Base-by-base conservation (phyloP, 2,113 vertebrate genomes). In the Tachysurus vachellii region DNA sequence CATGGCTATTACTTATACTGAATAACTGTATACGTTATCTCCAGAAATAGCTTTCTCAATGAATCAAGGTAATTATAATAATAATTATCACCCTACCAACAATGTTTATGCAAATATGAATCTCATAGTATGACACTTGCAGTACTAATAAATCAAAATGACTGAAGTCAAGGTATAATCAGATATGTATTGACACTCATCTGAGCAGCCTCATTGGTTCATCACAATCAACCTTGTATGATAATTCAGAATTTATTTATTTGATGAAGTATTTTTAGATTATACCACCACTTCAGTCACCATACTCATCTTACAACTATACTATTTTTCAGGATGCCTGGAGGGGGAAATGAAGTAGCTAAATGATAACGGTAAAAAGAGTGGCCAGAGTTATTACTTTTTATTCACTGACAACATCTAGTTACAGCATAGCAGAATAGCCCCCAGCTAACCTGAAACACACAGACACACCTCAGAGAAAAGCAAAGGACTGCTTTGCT, bases 281-380 rank as follows among this genome's bases (percentile, higher is more conserved):
- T 53, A 28, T 28, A 14, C 26, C 10, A n/a, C 6, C n/a, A 50
- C 44, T 6, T 0, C 44, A 47, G 44, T n/a, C 12, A 5, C 44
- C 0, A 50, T 50, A 76, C 73, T 76, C 10, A 47, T 42, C 14
- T 68, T 42, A 26, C 36, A 73, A 73, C 70, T 42, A 26, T 5
- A 36, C 36, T 75, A 53, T 23, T 77, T 56, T 54, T 2, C 26
- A 28, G 44, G 10, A 79, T 19, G 28, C 26, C 50, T 56, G 16
- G 54, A 62, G 44, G 56, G 70, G 36, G 23, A 88, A 83, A 21
- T 28, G 26, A 64, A 16, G 68, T 47, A 77, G 54, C 59, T 64
- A 66, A 89, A 84, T 81, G 66, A 82, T 61, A 17, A 86, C 80
- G 28, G 54, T 61, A 64, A 44, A 53, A 85, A 79, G 19, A 88